Conservation (phyloP, 2,113 vertebrate genomes). For the Microtus oregoni region DNA sequence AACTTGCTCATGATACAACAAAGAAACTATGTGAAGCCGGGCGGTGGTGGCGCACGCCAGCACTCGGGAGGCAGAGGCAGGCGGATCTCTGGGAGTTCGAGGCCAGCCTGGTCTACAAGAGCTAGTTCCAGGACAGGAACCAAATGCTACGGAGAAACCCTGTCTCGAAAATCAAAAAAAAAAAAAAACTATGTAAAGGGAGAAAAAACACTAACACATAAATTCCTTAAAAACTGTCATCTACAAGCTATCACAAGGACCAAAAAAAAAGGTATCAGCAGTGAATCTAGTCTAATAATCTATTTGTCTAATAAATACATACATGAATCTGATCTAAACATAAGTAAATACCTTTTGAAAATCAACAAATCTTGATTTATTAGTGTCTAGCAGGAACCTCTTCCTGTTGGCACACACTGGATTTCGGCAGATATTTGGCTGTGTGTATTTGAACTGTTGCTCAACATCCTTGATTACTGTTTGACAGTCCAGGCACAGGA, state of each 20-base stretch:
- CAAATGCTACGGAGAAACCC: too few species aligned
- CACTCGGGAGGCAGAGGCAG: too few species aligned
- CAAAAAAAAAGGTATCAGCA: background rate
- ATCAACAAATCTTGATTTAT: conserved; percentile 98
- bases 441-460: conserved; percentile 98
- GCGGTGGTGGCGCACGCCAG: too few species aligned
- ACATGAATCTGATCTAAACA: background rate
- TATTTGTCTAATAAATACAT: background rate
- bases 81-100: too few species aligned
- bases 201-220: too few species aligned
- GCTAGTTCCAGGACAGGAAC: too few species aligned
- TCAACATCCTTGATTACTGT: conserved; percentile 95
- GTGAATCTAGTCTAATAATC: background rate
- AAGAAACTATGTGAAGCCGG: background rate
- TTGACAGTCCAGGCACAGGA: conserved; percentile 98
- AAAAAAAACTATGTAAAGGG: too few species aligned
- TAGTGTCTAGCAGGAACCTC: conserved; percentile 97
- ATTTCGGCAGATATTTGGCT: conserved; percentile 97
- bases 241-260: conserved; percentile 2
- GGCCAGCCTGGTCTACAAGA: too few species aligned
- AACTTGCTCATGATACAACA: background rate
- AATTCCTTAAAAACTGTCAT: background rate
- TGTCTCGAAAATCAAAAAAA: too few species aligned
- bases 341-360: conserved; percentile 95
- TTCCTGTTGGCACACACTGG: conserved; percentile 97